phyloP scores from a whole-genome alignment of 2,888 invertebrate species.

The Hypolimnas misippus region DNA sequence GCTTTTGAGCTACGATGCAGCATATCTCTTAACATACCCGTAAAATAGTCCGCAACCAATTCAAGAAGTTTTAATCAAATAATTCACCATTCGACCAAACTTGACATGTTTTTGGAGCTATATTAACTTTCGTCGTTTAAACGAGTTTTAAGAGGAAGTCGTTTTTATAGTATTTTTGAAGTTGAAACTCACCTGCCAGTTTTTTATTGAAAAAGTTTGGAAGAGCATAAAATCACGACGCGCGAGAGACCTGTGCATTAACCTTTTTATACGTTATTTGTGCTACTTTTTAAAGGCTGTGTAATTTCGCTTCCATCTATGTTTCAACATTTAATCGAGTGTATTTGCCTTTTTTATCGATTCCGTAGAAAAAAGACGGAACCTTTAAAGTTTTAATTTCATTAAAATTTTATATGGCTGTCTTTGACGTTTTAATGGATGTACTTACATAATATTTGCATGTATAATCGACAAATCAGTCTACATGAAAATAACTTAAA shows the following conservation, averaged over 20 bases:
- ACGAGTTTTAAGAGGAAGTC: conserved; percentile 39
- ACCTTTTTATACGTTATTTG: conserved; percentile 8
- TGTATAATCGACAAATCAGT: too few species aligned
- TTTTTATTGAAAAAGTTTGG: conserved; percentile 48
- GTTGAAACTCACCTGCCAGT: conserved; percentile 39
- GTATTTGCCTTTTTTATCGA: background rate
- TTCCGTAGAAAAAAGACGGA: too few species aligned
- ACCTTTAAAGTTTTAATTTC: too few species aligned
- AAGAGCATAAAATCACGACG: conserved; percentile 38
- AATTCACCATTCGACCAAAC: background rate
- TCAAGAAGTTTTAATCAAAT: background rate
- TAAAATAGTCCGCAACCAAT: too few species aligned
- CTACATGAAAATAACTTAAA: too few species aligned
- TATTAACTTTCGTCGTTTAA: conserved; percentile 39
- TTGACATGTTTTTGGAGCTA: conserved; percentile 20
- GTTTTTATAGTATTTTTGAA: conserved; percentile 41
- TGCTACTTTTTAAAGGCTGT: conserved; percentile 6
- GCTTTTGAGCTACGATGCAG: too few species aligned
- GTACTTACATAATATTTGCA: too few species aligned
- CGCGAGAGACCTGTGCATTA: conserved; percentile 5
- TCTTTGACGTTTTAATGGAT: too few species aligned
- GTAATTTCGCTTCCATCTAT: conserved; percentile 5
- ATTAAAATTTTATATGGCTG: too few species aligned
- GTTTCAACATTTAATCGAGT: background rate
- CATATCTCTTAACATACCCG: too few species aligned